These are phyloP conservation scores for Drosophila neocordata DNA, from an alignment of 1,140 invertebrate genomes.

Conservation along the genomic window DNA sequence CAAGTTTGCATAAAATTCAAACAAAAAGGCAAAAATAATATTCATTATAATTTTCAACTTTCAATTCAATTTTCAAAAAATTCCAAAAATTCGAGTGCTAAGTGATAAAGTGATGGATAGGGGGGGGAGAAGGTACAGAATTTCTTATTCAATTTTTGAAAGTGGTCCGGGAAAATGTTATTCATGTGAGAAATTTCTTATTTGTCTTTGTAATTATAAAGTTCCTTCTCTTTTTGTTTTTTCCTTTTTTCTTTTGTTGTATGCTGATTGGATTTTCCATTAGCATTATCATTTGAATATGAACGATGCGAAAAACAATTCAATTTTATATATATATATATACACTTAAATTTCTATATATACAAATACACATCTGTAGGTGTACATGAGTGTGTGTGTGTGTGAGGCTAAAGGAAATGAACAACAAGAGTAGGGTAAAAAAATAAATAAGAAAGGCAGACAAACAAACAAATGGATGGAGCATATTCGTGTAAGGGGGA, in stretches of 20 bases:
- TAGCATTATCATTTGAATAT: slow-evolving; percentile 31
- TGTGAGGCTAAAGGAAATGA: slow-evolving; percentile 12
- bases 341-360: too few species aligned
- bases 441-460: background rate
- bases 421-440: slow-evolving; percentile 1
- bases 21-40: background rate
- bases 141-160: too few species aligned
- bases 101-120: too few species aligned
- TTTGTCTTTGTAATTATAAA: slow-evolving; percentile 8
- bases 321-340: slow-evolving; percentile 5
- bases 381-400: background rate
- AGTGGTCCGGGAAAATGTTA: background rate
- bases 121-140: too few species aligned
- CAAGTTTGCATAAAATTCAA: slow-evolving; percentile 2
- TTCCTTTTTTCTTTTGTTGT: background rate
- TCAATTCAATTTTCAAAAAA: background rate
- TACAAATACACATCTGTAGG: background rate
- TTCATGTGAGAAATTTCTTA: background rate
- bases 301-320: slow-evolving; percentile 13
- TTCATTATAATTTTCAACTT: background rate
- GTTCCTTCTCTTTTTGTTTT: slow-evolving; percentile 10
- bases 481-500: too few species aligned
- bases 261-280: slow-evolving; percentile 43
- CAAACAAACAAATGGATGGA: background rate
- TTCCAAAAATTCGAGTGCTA: too few species aligned